A percentile compares a stretch with the other conserved stretches of the same genome.
phyloP scores from a whole-genome alignment of 64 coral and sea anemone genomes.

The Montipora capricornis region DNA sequence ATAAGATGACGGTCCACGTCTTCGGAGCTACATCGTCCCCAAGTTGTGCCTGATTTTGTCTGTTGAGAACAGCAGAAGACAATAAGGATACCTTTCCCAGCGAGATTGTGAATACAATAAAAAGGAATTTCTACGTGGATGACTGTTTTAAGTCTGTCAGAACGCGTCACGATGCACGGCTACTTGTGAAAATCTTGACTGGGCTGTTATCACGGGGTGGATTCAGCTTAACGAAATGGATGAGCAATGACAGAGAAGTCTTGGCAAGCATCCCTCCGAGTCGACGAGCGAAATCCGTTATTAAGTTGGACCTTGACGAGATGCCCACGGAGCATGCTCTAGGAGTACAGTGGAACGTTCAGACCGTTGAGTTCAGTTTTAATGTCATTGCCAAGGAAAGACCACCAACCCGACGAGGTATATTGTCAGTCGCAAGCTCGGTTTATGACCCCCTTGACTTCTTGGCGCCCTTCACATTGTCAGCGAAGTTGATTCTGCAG shows the following conservation, averaged over 20 bases:
- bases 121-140: slow-evolving; percentile 33
- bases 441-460: not conserved
- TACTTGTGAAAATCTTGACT: not conserved
- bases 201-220: slow-evolving; percentile 11
- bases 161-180: not conserved
- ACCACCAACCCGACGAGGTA: not conserved
- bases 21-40: not conserved
- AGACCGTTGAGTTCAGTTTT: not conserved
- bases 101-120: not conserved
- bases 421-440: not conserved
- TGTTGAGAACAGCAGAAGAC: not conserved
- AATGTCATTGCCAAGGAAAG: not conserved
- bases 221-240: not conserved
- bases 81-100: not conserved
- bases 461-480: not conserved
- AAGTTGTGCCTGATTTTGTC: not conserved
- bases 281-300: not conserved
- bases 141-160: slow-evolving; percentile 17
- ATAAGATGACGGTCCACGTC: not conserved
- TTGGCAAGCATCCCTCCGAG: not conserved
- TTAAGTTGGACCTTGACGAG: slow-evolving; percentile 6
- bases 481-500: not conserved
- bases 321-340: not conserved
- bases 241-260: not conserved
- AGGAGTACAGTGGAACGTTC: slow-evolving; percentile 29